phyloP scores from a whole-genome alignment of 2,888 invertebrate genomes.

The Caenorhabditis angaria region DNA sequence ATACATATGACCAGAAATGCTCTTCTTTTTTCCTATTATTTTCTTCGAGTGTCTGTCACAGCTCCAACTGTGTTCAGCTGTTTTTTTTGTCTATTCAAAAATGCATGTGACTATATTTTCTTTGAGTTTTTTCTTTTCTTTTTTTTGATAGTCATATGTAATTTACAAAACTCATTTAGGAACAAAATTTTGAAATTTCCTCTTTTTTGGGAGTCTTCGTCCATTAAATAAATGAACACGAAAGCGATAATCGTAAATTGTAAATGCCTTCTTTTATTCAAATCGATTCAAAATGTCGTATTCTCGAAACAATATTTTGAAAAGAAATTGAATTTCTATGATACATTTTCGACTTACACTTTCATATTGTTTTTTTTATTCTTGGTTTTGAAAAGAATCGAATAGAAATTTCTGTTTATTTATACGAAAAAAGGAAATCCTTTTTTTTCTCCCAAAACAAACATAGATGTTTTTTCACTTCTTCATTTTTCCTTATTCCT shows the following conservation, averaged over 20 bases:
- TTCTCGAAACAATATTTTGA: too few species aligned
- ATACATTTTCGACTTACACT: conserved; percentile 4
- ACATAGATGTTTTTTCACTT: background rate
- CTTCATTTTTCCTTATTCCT: background rate
- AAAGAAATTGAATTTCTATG: too few species aligned
- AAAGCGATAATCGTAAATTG: too few species aligned
- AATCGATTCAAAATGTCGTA: too few species aligned
- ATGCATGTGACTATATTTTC: background rate
- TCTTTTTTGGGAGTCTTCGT: too few species aligned
- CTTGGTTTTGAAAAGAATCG: conserved; percentile 6
- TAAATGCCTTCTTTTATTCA: too few species aligned
- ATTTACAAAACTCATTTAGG: background rate
- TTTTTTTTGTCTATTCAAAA: background rate
- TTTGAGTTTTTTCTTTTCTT: background rate
- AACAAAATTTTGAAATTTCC: too few species aligned
- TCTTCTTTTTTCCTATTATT: background rate
- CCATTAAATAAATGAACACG: too few species aligned
- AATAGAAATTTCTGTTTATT: background rate
- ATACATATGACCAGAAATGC: background rate
- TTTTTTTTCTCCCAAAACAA: background rate
- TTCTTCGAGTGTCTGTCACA: conserved; percentile 3
- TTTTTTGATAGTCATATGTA: background rate
- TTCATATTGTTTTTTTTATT: conserved; percentile 3
- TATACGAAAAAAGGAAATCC: background rate
- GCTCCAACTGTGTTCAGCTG: background rate